Evolutionary conservation across 1,140 invertebrate genomes (phyloP).

Genomic region (Epicauta chinensis): DNA sequence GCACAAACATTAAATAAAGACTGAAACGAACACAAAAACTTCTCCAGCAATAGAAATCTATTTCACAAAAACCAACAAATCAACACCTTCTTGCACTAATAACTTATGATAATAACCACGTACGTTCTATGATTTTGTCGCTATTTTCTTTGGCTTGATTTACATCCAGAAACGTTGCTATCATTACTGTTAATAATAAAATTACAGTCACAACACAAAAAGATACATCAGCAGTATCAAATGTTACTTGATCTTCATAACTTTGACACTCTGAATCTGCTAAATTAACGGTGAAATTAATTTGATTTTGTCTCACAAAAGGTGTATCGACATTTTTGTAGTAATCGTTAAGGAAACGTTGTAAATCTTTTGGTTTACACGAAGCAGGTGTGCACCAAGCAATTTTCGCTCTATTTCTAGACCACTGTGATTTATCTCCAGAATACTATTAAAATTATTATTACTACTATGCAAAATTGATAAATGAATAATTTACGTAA

Average conservation of each 20-base stretch:
- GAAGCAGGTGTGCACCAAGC: slow-evolving; percentile 48
- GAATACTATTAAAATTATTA: slow-evolving; percentile 36
- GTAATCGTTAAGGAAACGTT: slow-evolving; percentile 40
- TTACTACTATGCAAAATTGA: neutral
- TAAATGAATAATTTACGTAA: slow-evolving; percentile 41
- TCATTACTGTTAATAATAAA: no score
- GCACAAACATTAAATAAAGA: no score
- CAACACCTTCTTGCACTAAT: no score
- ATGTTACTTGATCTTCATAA: slow-evolving; percentile 31
- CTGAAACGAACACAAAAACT: no score
- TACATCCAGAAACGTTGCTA: no score
- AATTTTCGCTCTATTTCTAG: slow-evolving; percentile 45
- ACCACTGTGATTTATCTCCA: slow-evolving; percentile 37
- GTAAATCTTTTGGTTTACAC: slow-evolving; percentile 43
- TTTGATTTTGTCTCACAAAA: slow-evolving; percentile 34
- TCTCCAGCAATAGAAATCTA: no score
- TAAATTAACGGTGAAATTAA: slow-evolving; percentile 38
- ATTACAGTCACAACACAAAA: slow-evolving; percentile 32
- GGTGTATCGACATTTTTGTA: slow-evolving; percentile 42
- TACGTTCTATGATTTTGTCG: no score
- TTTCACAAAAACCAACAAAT: no score
- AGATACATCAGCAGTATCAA: slow-evolving; percentile 39
- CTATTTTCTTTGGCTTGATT: no score
- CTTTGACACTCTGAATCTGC: slow-evolving; percentile 35
- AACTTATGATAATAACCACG: no score